phyloP scores from a whole-genome alignment of 2,888 invertebrate genomes.

The Drosophila subsilvestris region DNA sequence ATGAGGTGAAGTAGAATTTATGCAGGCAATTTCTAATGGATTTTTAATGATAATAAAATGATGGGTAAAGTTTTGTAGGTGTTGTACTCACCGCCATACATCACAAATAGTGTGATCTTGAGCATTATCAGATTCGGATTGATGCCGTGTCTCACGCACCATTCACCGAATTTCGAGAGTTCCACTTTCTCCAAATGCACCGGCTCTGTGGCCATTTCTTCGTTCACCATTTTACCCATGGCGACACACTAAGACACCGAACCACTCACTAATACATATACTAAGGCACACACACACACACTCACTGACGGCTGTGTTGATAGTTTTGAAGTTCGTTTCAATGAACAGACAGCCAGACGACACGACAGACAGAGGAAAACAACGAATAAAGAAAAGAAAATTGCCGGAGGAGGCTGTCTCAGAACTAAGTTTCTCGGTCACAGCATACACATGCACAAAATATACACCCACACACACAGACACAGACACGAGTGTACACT shows the following conservation, averaged over 20 bases:
- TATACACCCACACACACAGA: conserved; percentile 8
- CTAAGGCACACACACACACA: conserved; percentile 4
- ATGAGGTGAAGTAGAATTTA: background rate
- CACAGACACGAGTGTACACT: conserved; percentile 1
- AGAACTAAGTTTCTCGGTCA: conserved; percentile 54
- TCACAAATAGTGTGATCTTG: conserved; percentile 92
- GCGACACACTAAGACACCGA: conserved; percentile 7
- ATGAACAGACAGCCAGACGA: conserved; percentile 57
- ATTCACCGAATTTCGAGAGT: conserved; percentile 80
- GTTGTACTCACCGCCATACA: conserved; percentile 89
- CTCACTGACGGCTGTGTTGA: conserved; percentile 33
- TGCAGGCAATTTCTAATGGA: conserved; percentile 48
- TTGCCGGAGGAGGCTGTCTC: conserved; percentile 73
- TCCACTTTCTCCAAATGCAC: conserved; percentile 74
- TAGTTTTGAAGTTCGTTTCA: conserved; percentile 78
- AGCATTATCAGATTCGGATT: conserved; percentile 92
- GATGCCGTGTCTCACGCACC: conserved; percentile 86
- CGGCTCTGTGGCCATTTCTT: conserved; percentile 74
- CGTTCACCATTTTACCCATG: conserved; percentile 82
- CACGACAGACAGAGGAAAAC: background rate
- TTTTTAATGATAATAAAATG: conserved; percentile 54
- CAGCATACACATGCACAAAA: conserved; percentile 31
- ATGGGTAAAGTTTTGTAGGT: background rate
- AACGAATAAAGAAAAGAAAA: conserved; percentile 40
- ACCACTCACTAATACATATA: conserved; percentile 17